These are phyloP conservation scores for Micronycteris hirsuta DNA, from an alignment of 2,113 vertebrate genomes.

Conservation along the genomic window DNA sequence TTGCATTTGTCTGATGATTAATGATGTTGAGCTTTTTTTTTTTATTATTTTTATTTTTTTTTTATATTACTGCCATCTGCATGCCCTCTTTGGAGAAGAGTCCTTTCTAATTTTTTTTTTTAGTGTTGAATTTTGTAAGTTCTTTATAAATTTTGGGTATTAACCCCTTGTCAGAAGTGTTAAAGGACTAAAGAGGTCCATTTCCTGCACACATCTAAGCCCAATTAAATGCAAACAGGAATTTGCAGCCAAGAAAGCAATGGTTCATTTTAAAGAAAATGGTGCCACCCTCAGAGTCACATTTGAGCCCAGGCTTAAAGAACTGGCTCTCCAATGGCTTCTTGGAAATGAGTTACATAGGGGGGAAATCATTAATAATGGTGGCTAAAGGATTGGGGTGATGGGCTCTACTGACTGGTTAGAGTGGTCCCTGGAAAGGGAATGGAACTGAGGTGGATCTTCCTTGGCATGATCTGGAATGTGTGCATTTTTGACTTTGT, in stretches of 20 bases:
- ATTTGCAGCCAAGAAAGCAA: background rate
- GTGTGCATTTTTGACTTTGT: background rate
- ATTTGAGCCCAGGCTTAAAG: background rate
- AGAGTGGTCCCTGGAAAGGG: background rate
- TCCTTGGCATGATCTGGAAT: background rate
- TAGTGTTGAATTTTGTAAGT: too few species aligned
- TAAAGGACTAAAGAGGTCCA: background rate
- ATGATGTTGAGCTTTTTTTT: too few species aligned
- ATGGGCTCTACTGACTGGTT: background rate
- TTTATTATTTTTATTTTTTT: too few species aligned
- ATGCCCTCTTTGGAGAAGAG: too few species aligned
- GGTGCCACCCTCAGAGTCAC: background rate
- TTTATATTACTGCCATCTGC: too few species aligned
- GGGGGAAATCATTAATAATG: background rate
- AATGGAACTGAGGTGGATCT: background rate
- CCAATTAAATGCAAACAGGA: background rate
- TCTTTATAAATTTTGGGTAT: too few species aligned
- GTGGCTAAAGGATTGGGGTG: background rate
- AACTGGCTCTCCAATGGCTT: background rate
- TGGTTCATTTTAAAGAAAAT: background rate
- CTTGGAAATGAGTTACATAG: background rate
- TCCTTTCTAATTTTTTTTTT: too few species aligned
- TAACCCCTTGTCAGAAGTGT: background rate
- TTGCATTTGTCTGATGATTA: too few species aligned
- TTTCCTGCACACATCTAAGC: background rate